phyloP scores from a whole-genome alignment of 2,888 invertebrate genomes.

The Ctena decussata region DNA sequence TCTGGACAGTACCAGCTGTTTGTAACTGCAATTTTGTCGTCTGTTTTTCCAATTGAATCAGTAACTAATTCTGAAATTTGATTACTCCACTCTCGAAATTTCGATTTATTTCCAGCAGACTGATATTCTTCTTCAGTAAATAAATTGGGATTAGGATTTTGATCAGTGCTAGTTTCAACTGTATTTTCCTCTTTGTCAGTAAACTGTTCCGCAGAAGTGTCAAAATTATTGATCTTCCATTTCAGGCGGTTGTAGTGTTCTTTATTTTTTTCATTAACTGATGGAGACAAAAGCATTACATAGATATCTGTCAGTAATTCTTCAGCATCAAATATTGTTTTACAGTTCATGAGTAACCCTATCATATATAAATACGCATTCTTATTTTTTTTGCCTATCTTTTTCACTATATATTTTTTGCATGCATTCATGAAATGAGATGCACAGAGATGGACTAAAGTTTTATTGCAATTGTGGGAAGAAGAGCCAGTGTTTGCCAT shows the following conservation, averaged over 20 bases:
- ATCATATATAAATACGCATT: background rate
- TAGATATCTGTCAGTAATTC: background rate
- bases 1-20: background rate
- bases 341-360: slow-evolving; percentile 10
- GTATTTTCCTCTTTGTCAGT: background rate
- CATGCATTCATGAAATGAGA: slow-evolving; percentile 15
- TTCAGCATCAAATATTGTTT: background rate
- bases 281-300: background rate
- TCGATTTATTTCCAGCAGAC: background rate
- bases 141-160: background rate
- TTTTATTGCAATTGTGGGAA: background rate
- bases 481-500: background rate
- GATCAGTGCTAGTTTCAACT: background rate
- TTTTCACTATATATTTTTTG: background rate
- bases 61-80: background rate
- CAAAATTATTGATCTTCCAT: background rate
- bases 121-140: slow-evolving; percentile 1
- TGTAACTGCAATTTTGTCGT: background rate
- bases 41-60: background rate
- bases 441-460: slow-evolving; percentile 9
- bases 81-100: background rate
- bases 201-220: background rate
- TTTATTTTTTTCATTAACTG: background rate
- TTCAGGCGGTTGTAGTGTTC: background rate
- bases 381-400: background rate